A percentile compares a stretch with the other conserved stretches of the same genome.
phyloP scores from a whole-genome alignment of 2,113 vertebrate genomes.

The Lampris incognitus region DNA sequence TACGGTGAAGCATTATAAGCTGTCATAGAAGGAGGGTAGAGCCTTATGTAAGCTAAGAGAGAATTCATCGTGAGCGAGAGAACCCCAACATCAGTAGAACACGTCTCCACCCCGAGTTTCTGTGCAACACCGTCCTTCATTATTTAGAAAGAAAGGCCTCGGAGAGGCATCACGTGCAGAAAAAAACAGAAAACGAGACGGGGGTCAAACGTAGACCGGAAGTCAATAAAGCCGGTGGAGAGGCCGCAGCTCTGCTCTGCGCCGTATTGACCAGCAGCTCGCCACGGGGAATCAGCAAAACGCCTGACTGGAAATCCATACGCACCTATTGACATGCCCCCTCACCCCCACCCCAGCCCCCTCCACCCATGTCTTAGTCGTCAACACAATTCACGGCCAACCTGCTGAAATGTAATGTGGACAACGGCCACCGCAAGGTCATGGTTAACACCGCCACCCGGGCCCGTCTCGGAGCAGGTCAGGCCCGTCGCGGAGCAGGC shows the following conservation, averaged over 20 bases:
- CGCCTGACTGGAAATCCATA: constrained; percentile 72
- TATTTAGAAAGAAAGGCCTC: constrained; percentile 24
- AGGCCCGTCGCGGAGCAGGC: too few species aligned
- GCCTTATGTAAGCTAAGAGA: too few species aligned
- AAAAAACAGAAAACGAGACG: constrained; percentile 47
- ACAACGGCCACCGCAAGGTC: too few species aligned
- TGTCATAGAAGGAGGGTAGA: too few species aligned
- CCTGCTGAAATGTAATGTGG: constrained; percentile 25
- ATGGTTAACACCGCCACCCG: too few species aligned
- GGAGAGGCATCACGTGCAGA: constrained; percentile 65
- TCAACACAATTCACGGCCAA: constrained; percentile 25
- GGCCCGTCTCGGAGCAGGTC: too few species aligned
- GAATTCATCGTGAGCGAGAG: too few species aligned
- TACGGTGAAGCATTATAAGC: too few species aligned
- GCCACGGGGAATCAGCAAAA: constrained; percentile 71
- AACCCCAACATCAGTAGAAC: too few species aligned
- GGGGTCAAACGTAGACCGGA: constrained; percentile 58
- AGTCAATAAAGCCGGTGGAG: constrained; percentile 64
- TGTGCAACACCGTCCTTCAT: constrained; percentile 6
- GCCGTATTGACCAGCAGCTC: constrained; percentile 45
- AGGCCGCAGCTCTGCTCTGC: constrained; percentile 31
- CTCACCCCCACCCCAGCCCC: neutral
- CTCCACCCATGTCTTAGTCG: neutral
- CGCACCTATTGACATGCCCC: constrained; percentile 41
- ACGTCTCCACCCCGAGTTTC: neutral